Base-by-base conservation (phyloP, 2,888 invertebrate genomes). In the Nomada goodeniana region DNA sequence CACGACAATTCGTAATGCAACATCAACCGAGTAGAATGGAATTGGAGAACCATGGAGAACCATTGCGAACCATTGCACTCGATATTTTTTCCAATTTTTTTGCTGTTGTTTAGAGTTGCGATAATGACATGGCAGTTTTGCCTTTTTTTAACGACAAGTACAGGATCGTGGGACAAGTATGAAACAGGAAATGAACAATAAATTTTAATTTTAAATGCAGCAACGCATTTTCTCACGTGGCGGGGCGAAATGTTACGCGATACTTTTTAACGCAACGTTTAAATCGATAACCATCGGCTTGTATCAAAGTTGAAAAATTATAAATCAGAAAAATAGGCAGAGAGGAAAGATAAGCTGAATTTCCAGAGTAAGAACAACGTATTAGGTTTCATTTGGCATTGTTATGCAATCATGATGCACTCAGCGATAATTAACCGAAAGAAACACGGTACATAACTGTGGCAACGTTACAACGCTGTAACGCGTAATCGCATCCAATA, bases 321-420 rank as follows among this genome's bases (percentile, higher is more conserved):
- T 47, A n/a, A 26, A 57, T 11, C 7, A 23, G 20, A 29, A 10
- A 26, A 52, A n/a, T 7, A 11, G 3, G 18, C 10, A 29, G n/a
- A 7, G 26, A 26, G 5, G 2, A 42, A 26, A 36, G 18, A 26
- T 0, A 23, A n/a, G 23, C 15, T 52, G 55, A 53, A 82, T 59
- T 76, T 67, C 60, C 47, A 59, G 63, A 71, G 53, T 53, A 59
- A 47, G 29, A 26, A n/a, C 36, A 57, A 44, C 44, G 72, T 53
- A 78, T 84, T 61, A 20, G 15, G 60, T 79, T 67, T 80, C 57
- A 9, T 42, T 80, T 63, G 44, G 69, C 42, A 53, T 63, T 60
- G 65, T 84, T 86, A 60, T 29, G 65, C 75, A 86, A 84, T 57
- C 29, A 13, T 23, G 78, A 84, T 80, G 76, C 71, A 76, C 59